Conservation (phyloP, 2,797 vertebrate species). For the Xiphophorus birchmanni region DNA sequence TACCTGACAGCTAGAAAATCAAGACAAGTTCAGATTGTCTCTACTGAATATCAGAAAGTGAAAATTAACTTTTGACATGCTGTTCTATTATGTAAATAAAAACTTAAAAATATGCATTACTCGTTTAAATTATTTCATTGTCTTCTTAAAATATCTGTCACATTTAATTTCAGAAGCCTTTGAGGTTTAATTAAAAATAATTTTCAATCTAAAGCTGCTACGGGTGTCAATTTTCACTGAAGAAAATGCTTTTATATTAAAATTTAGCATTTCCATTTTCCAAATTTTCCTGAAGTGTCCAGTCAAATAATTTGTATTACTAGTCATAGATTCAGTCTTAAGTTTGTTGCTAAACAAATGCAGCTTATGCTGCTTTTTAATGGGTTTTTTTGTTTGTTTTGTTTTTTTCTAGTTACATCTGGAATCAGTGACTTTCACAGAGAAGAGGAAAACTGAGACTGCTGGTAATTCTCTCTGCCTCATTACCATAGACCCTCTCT, state of each 20-base stretch:
- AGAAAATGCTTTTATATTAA: background rate
- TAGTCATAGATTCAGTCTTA: background rate
- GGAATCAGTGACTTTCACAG: slow-evolving; percentile 12
- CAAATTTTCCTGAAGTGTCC: background rate
- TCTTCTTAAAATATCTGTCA: background rate
- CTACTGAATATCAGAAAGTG: background rate
- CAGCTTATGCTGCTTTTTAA: background rate
- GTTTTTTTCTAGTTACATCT: background rate
- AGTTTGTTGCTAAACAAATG: background rate
- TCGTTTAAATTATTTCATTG: background rate
- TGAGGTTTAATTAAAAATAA: background rate
- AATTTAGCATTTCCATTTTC: background rate
- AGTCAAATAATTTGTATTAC: background rate
- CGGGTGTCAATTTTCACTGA: background rate
- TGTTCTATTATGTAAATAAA: too few relatives aligned
- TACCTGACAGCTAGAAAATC: background rate
- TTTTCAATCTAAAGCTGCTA: background rate
- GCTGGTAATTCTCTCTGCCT: slow-evolving; percentile 11
- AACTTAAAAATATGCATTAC: too few relatives aligned
- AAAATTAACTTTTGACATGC: background rate
- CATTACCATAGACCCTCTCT: slow-evolving; percentile 6
- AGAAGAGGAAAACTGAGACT: slow-evolving; percentile 15
- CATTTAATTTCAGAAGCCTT: background rate
- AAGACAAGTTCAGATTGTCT: background rate
- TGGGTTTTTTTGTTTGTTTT: too few relatives aligned